Percentiles rank a stretch among this genome's conserved stretches.
phyloP scores from a whole-genome alignment of 37 sponge, comb jelly and placozoan genomes.

The Aplysina aerophoba region DNA sequence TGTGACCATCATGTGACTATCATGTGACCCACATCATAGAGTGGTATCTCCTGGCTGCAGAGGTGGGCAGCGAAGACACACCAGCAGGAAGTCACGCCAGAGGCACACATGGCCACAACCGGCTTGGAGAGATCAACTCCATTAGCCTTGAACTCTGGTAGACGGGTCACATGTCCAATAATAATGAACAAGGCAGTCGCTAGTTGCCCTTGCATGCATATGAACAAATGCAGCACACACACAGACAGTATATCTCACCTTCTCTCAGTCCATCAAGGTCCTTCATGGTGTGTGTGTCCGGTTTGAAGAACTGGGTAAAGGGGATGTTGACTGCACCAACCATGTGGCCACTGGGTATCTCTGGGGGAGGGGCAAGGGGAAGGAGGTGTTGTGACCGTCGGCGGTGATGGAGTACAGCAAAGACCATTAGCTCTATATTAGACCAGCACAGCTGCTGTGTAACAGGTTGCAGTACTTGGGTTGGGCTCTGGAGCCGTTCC shows the following conservation, averaged over 20 bases:
- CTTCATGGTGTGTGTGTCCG: constrained; percentile 63
- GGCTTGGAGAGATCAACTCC: constrained; percentile 61
- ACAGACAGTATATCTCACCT: constrained; percentile 34
- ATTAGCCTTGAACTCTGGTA: constrained; percentile 57
- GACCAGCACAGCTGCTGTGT: no score
- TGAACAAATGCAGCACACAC: background rate
- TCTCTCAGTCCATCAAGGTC: constrained; percentile 45
- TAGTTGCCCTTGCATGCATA: no score
- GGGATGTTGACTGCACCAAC: constrained; percentile 50
- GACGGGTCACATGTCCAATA: background rate
- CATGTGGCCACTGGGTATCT: constrained; percentile 70
- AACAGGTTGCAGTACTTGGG: constrained; percentile 25
- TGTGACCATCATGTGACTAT: background rate
- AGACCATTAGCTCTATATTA: no score
- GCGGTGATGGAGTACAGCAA: no score
- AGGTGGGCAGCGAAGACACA: constrained; percentile 50
- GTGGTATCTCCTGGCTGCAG: constrained; percentile 37
- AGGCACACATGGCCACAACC: constrained; percentile 56
- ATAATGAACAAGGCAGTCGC: background rate
- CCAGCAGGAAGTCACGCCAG: constrained; percentile 60
- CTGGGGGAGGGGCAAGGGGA: background rate
- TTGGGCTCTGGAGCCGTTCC: constrained; percentile 78
- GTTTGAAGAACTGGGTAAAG: constrained; percentile 46
- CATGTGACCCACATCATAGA: constrained; percentile 75
- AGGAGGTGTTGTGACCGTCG: no score